Evolutionary conservation across 2,797 vertebrate genomes (phyloP), one percentile per base, ranked within the genome.

Genomic region (Erpetoichthys calabaricus): DNA sequence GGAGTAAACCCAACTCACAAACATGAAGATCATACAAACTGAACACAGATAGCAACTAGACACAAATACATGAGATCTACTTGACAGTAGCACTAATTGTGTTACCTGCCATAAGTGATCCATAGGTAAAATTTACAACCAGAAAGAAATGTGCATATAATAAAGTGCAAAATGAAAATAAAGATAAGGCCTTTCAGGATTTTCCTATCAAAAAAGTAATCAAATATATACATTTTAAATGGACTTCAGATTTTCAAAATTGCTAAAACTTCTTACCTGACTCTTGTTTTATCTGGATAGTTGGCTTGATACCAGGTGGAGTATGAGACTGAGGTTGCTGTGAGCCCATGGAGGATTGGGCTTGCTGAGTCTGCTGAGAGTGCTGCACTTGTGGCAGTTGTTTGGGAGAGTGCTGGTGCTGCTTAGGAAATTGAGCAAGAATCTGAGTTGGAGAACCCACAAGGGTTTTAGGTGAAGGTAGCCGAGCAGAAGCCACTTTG

Each of bases 251-350:
- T 25, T 25, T 25, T 25, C 25, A 25, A 25, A 5, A 52, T 57
- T 54, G n/a, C 61, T 61, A 10, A 8, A 7, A 5, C 4, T 53
- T 60, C 66, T 85, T 71, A 98, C 96, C 96, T 56, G 96, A 97
- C 77, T 99, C 96, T 58, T 98, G 96, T 64, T 99, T 99, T 80
- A 98, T 99, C 79, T 98, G 96, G 61, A 99, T 98, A 70, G 92
- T 95, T 69, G 95, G 93, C 65, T 98, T 98, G 65, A 86, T 72
- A 51, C 85, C 86, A 1, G 88, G 77, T 0, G 86, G 77, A 61
- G 82, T 65, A 62, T 70, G 74, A 64, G 81, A 70, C 3, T 78
- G 81, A 65, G 75, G 80, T 53, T 84, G 86, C 9, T 57, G 62
- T 60, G 80, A 70, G 45, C 70, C 56, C 3, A 81, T 5, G 3